Evolutionary conservation across 2,888 invertebrate genomes (phyloP), one percentile per base, ranked within the genome.

Genomic region (Chrysotoxum bicinctum): DNA sequence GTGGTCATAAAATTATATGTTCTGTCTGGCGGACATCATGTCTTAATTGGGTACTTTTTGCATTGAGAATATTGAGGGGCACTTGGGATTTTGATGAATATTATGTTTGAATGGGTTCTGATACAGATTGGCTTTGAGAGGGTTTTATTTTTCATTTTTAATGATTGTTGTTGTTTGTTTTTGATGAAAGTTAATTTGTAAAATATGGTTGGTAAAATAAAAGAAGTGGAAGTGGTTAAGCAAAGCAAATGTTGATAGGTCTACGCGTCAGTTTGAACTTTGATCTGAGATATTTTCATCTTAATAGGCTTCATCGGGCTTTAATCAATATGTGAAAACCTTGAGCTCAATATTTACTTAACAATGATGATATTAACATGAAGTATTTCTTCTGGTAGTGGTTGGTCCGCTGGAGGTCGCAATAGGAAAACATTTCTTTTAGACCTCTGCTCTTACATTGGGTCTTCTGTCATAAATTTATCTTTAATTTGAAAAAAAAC

Each of bases 11-110:
- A 69, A 70, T 70, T 74, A 56, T 58, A 74, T 40, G 69, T 50
- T 35, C 40, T 43, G 64, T 23, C 62, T 48, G 73, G 79, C 50
- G 40, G 62, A 54, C 64, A 43, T 79, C 69, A 62, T 58, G 74
- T 58, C 43, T 84, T 84, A 84, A 84, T 84, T 84, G 82, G 79
- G 74, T 75, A 79, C 69, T 37, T 48, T 48, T 52, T 60, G 60
- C 21, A 32, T 48, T 40, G 45, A 40, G 37, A 30, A 64, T 43
- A 79, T 40, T 82, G 35, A 40, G 68, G 73, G 23, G 74, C 73
- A 74, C 73, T 83, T 83, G 73, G 19, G 64, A 78, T 32, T 62
- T 64, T 64, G 43, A 74, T 74, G 83, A 79, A 83, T 74, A 62
- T 26, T 6, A 35, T 50, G 19, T 72, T 45, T 72, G 48, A 56